Evolutionary conservation across 2,113 vertebrate species (phyloP).

Genomic region (Zosterops hypoxanthus): DNA sequence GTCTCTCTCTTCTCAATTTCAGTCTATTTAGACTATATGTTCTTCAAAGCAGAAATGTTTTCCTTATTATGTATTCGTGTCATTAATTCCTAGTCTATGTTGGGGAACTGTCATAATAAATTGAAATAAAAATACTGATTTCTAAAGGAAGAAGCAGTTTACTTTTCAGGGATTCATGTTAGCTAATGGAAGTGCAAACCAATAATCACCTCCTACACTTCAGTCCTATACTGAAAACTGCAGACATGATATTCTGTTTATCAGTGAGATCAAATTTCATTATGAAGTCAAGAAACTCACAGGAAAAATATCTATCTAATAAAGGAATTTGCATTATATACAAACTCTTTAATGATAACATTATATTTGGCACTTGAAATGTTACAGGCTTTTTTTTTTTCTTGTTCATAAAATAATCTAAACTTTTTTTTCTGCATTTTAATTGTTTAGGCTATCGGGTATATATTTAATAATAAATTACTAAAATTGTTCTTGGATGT

Average conservation of each 20-base stretch:
- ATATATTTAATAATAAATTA: background rate
- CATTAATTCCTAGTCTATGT: background rate
- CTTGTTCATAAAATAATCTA: background rate
- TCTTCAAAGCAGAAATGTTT: background rate
- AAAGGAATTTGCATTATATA: background rate
- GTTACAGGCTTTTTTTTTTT: background rate
- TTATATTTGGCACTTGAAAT: background rate
- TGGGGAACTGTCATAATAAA: background rate
- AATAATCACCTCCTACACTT: background rate
- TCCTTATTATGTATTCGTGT: background rate
- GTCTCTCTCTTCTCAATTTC: background rate
- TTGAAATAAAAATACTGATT: background rate
- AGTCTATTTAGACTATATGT: background rate
- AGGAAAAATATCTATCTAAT: background rate
- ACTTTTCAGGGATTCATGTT: background rate
- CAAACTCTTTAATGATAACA: background rate
- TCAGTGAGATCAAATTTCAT: background rate
- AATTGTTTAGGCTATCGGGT: background rate
- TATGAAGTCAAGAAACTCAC: background rate
- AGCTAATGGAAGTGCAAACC: background rate
- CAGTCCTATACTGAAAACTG: background rate
- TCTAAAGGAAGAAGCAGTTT: background rate
- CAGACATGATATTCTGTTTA: background rate
- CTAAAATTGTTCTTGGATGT: background rate
- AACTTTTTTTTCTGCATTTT: background rate